Base-by-base conservation (phyloP, 2,113 vertebrate species). In the Oenanthe melanoleuca region DNA sequence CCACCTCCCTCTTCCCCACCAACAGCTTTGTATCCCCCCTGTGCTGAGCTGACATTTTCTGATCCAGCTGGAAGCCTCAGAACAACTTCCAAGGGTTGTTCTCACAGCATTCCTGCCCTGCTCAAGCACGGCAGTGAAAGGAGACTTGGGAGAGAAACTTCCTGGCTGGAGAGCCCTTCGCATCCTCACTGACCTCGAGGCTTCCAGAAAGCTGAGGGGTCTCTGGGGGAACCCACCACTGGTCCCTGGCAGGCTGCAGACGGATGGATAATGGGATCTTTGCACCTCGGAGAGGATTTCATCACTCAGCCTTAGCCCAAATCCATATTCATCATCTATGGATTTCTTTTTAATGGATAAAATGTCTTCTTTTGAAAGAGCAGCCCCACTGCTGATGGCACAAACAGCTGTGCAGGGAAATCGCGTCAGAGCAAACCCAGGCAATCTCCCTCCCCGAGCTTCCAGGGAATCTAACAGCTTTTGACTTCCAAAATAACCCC, bases 341-440 rank as follows among this genome's bases (percentile, higher is more conserved):
- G 80, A 96, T 95, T 89, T 95, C 89, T 92, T 95, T 94, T 94
- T 95, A 96, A 96, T 73, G 93, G 92, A 86, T 95, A 90, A 95
- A 97, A 94, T 92, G 73, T 73, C 95, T 95, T 74, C 82, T 86
- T 93, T 91, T 77, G 60, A 73, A 63, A 73, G 67, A 95, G 88
- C 59, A 95, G 31, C 65, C 88, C 88, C 34, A 44, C 70, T 64
- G 83, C 72, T 96, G 95, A 97, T 97, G 90, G 86, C 89, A 92
- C 92, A 94, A 96, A 95, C 96, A 97, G 95, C 96, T 97, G 96
- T 94, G 89, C 64, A 28, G 92, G 69, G 88, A 50, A 92, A 73
- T 53, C 84, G 34, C 57, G 19, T 88, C 96, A 81, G 83, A 95
- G 69, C 80, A 55, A 70, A 75, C 60, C 65, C 86, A 56, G 86